Evolutionary conservation across 2,888 invertebrate genomes (phyloP), one percentile per base, ranked within the genome.

Genomic region (Dastarcus helophoroides): DNA sequence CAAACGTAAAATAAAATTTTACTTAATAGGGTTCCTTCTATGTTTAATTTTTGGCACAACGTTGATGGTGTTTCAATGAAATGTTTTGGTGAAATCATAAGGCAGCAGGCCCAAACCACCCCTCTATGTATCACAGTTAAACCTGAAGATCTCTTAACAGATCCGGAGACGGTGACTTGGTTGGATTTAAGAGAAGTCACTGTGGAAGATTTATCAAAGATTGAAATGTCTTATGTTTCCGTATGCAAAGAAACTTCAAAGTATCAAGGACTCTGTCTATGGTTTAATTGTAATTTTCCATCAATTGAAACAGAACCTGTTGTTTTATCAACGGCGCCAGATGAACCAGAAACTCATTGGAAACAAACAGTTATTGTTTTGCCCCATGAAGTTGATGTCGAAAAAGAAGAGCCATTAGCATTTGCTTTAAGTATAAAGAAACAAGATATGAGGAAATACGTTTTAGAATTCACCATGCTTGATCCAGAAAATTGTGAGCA

Each of bases 11-110:
- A 10, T 26, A 7, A 13, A 26, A 12, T 13, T 26, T 12, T 8
- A 26, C 25, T 11, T 28, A n/a, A n/a, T n/a, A 74, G 74, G 53
- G 56, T 79, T 2, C 77, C 82, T n/a, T 60, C 64, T 5, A 61
- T 76, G 32, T 76, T 72, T 47, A 67, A 76, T 6, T 76, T 75
- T 54, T 94, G 93, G 90, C 64, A 78, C 12, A 58, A 81, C 48
- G 71, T 88, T n/a, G 63, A 69, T 58, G 91, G 88, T 3, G 77
- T 90, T 14, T 73, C 76, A 42, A 82, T 95, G 83, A 66, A 65
- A 19, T 54, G 62, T 27, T 71, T 82, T 48, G 74, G 71, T 1
- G 60, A 65, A 36, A 66, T 72, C 39, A 68, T 88, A 12, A 65
- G 85, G 13, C 50, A 62, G 29, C 64, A 65, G 36, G 77, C 78